A percentile compares a stretch with the other conserved stretches of the same genome.
Conservation (phyloP, 2,888 invertebrate genomes). For the Microctonus aethiopoides region DNA sequence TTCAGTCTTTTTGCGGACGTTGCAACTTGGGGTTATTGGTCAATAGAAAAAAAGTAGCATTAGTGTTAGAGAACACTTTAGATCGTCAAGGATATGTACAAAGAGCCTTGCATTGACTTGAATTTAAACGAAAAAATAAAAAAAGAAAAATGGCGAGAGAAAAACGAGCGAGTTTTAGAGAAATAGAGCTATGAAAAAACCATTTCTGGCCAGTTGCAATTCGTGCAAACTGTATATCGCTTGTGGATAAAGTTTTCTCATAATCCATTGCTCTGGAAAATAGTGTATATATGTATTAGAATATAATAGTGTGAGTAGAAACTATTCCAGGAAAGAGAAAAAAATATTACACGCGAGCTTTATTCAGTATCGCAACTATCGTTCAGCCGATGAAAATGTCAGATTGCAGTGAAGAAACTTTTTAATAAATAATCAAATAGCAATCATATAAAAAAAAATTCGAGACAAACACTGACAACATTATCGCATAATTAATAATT, state of each 20-base stretch:
- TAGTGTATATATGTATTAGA: not conserved
- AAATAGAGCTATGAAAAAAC: not conserved
- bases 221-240: constrained; percentile 19
- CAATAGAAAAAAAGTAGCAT: constrained; percentile 26
- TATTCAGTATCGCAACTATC: too few species aligned
- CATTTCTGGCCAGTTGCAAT: constrained; percentile 11
- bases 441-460: not conserved
- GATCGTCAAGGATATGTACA: constrained; percentile 10
- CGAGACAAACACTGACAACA: not conserved
- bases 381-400: not conserved
- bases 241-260: constrained; percentile 40
- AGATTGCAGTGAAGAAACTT: not conserved
- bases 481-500: not conserved
- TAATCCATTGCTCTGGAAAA: constrained; percentile 35
- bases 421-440: not conserved
- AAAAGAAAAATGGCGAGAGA: not conserved
- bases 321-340: not conserved
- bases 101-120: constrained; percentile 6
- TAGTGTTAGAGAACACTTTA: constrained; percentile 6
- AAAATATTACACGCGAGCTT: not conserved
- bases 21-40: not conserved
- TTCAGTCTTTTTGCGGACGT: not conserved
- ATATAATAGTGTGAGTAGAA: not conserved
- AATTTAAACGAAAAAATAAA: not conserved
- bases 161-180: not conserved